Base-by-base conservation (phyloP, 2,797 vertebrate species). In the Catharus ustulatus region DNA sequence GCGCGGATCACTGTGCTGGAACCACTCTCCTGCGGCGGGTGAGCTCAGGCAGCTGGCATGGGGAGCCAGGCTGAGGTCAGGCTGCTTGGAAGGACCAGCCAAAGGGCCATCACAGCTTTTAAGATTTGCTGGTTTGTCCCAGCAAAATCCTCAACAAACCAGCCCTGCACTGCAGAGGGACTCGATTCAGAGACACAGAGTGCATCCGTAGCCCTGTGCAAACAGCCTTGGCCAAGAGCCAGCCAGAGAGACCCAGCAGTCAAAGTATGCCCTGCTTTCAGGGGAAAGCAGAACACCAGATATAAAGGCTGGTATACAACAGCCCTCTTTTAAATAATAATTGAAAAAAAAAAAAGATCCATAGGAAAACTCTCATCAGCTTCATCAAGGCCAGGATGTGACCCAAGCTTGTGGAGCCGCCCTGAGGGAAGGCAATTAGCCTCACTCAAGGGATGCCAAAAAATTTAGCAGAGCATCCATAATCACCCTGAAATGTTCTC, bases 401-500 rank as follows among this genome's bases (percentile, higher is more conserved):
- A 94, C 94, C 84, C 73, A 93, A 93, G 80, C 63, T 67, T 76
- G 36, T 48, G 72, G 80, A 94, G 74, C 61, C 0, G 2, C 91
- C 94, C 89, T 32, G 43, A 84, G 86, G 95, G 90, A 97, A 96
- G 36, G 75, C 68, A 91, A 94, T 96, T 94, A 82, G 87, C 84
- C 57, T 92, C 77, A 90, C 85, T 85, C 77, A 94, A 84, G 36
- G 58, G 77, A 94, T 92, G 90, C 80, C 96, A 96, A 96, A 96
- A 96, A 94, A 94, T 80, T 84, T 90, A 83, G 95, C 77, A 94
- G 52, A 87, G 93, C 85, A 92, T 94, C 85, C 74, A 84, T 94
- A 96, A 96, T 96, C 95, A 87, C 88, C 78, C 93, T 87, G 88
- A 94, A 88, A 95, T 54, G 34, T 80, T 93, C 85, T 90, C 91